Percentiles rank a stretch among this genome's conserved stretches.
Evolutionary conservation across 2,888 invertebrate species (phyloP).

Genomic region (Cyclophora punctaria): DNA sequence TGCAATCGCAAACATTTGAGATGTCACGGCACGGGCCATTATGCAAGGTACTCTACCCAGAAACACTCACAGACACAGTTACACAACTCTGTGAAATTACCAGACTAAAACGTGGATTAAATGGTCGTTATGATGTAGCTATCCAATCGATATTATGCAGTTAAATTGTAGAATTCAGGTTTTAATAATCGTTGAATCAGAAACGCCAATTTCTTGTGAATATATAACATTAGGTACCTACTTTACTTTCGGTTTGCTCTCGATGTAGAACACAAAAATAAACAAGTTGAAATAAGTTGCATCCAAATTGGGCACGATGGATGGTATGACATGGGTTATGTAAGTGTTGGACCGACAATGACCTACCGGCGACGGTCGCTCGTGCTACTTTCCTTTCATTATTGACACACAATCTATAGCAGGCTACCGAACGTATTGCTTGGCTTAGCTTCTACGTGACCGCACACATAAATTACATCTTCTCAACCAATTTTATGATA

Average conservation of each 20-base stretch:
- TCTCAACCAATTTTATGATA: no score
- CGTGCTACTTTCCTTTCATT: slow-evolving; percentile 71
- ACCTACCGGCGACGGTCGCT: slow-evolving; percentile 55
- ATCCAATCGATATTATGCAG: no score
- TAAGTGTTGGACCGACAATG: slow-evolving; percentile 64
- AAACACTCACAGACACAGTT: slow-evolving; percentile 14
- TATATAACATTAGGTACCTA: no score
- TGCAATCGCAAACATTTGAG: slow-evolving; percentile 28
- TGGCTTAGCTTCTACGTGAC: not conserved
- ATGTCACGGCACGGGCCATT: slow-evolving; percentile 23
- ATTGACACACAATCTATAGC: slow-evolving; percentile 66
- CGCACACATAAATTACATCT: no score
- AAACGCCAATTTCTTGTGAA: no score
- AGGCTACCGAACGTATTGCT: slow-evolving; percentile 21
- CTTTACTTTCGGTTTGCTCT: not conserved
- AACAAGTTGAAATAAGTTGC: slow-evolving; percentile 22
- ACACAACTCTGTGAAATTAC: slow-evolving; percentile 22
- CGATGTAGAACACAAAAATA: slow-evolving; percentile 2
- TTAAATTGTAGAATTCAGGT: no score
- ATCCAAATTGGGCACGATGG: slow-evolving; percentile 52
- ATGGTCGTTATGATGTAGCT: slow-evolving; percentile 3
- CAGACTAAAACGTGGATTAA: slow-evolving; percentile 3
- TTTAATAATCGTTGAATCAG: no score
- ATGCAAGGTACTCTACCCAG: slow-evolving; percentile 23
- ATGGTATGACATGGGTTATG: slow-evolving; percentile 63